Evolutionary conservation across 2,888 invertebrate genomes (phyloP), one percentile per base, ranked within the genome.

Genomic region (Globia sparganii): DNA sequence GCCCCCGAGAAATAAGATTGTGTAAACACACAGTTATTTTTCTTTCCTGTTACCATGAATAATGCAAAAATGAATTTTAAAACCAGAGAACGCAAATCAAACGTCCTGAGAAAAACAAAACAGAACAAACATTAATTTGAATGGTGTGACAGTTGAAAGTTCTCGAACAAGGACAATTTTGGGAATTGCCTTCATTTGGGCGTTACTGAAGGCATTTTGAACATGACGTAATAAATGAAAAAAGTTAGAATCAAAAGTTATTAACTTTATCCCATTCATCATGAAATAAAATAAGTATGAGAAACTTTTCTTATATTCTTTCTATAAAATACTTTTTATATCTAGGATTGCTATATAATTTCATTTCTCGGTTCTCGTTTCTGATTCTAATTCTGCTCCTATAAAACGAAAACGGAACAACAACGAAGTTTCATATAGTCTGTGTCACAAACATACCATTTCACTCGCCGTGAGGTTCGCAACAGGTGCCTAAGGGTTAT

Each of bases 251-350:
- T 96, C 94, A 94, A 94, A 94, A 95, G 94, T 95, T 95, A 95
- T 93, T 94, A 95, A 95, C 94, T 95, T 96, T 91, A 94, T 94
- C 97, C 98, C 94, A 95, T 96, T 96, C 94, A 94, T 95, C 94
- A 95, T 87, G 89, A 92, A 93, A 93, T 93, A 93, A 94, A 93
- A 93, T 92, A 91, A 91, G 91, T 90, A 90, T 90, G 82, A 78
- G 69, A 87, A 92, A 91, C 87, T 93, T 92, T 91, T 90, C 89
- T 92, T 91, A 91, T 89, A 89, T 89, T 91, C 88, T 86, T 89
- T 91, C 81, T 83, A 84, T 78, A 72, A 86, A 88, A 89, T 87
- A 85, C 78, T 88, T 88, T 89, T 88, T 86, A 70, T 78, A 69
- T 83, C 86, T 88, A 86, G 78, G 74, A 87, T 83, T 85, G 72